Conservation (phyloP, 2,113 vertebrate genomes). For the Butorides virescens region DNA sequence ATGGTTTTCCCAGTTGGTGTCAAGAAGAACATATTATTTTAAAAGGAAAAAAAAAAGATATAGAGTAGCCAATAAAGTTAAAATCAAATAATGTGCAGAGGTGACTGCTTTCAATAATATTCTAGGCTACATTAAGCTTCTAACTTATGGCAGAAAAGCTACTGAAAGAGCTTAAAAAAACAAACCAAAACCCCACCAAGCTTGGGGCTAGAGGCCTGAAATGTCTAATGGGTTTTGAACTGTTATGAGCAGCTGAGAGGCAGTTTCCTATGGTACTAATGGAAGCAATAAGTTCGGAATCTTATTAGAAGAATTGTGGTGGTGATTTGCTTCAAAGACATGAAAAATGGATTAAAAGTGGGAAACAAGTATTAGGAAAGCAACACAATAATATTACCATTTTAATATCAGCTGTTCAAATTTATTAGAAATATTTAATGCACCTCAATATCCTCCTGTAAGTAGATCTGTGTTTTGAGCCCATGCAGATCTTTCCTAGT, state of each 20-base stretch:
- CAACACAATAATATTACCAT: not conserved
- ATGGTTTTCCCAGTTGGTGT: not conserved
- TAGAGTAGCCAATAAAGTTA: not conserved
- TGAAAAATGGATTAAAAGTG: not conserved
- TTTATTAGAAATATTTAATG: not conserved
- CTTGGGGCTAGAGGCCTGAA: not conserved
- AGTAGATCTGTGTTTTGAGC: not conserved
- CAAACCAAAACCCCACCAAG: not conserved
- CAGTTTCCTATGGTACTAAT: not conserved
- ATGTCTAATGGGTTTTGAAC: not conserved
- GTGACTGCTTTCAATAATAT: conserved; percentile 17
- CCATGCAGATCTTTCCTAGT: not conserved
- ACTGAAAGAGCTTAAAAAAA: conserved; percentile 18
- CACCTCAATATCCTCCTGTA: not conserved
- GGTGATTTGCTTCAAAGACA: not conserved
- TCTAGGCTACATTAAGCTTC: conserved; percentile 9
- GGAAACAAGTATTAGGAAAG: not conserved
- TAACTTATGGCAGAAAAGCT: conserved; percentile 1
- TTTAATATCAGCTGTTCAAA: not conserved
- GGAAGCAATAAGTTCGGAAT: not conserved
- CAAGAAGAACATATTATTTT: not conserved
- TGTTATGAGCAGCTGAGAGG: not conserved
- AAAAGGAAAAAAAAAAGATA: not conserved
- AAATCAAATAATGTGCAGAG: conserved; percentile 29
- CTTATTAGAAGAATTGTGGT: not conserved